phyloP scores from a whole-genome alignment of 30 jellyfish, hydroid and myxozoan genomes.

The Hydra vulgaris region DNA sequence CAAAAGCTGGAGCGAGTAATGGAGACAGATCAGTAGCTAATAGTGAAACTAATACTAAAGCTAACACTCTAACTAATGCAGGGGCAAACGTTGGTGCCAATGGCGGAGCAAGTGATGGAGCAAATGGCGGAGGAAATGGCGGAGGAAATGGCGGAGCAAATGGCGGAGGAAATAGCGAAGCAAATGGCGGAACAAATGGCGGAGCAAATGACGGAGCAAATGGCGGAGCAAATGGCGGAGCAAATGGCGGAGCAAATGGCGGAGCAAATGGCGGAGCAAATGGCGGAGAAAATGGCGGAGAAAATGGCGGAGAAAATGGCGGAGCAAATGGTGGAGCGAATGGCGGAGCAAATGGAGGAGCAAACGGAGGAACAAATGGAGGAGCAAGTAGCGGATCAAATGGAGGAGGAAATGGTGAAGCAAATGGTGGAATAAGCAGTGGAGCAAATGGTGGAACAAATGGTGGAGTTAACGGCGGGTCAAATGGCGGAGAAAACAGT shows the following conservation, averaged over 20 bases:
- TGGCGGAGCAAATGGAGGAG: background rate
- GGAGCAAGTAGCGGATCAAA: background rate
- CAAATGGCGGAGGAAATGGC: background rate
- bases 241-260: background rate
- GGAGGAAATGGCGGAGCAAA: constrained; percentile 3
- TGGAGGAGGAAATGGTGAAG: background rate
- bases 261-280: background rate
- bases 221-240: background rate
- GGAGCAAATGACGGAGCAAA: background rate
- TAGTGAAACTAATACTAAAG: too few relatives aligned
- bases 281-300: background rate
- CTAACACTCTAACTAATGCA: background rate
- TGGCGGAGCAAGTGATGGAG: background rate
- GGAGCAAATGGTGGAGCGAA: background rate
- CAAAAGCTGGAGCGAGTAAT: background rate
- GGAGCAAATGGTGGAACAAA: background rate
- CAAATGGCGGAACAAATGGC: background rate
- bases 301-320: background rate
- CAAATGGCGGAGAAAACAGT: background rate
- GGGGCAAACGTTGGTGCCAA: background rate
- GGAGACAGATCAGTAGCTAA: too few relatives aligned
- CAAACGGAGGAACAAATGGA: background rate
- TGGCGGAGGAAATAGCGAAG: constrained; percentile 10
- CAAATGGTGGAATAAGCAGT: background rate
- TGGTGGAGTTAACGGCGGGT: background rate